Conservation (phyloP, 2,797 vertebrate species). For the Gobio occitaniae region DNA sequence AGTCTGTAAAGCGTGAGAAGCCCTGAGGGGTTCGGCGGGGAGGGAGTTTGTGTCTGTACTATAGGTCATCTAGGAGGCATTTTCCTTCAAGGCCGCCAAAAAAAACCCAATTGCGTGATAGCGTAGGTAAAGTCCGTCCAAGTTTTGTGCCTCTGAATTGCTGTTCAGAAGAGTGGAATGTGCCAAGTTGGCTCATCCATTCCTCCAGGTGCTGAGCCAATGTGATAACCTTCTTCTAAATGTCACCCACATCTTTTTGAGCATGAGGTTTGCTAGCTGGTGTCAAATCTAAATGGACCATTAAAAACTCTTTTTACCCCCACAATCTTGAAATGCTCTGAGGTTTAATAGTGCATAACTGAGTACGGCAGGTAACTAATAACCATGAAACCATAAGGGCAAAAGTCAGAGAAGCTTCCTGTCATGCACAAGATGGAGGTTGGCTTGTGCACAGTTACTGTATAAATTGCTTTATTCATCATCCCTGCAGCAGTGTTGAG, state of each 20-base stretch:
- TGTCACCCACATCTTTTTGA: conserved; percentile 59
- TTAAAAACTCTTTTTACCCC: conserved; percentile 45
- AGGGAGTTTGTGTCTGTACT: conserved; percentile 20
- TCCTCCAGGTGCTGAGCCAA: conserved; percentile 56
- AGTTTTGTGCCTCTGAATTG: conserved; percentile 43
- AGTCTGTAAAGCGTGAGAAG: conserved; percentile 35
- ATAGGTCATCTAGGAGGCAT: conserved; percentile 30
- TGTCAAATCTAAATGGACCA: conserved; percentile 52
- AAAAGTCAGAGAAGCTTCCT: conserved; percentile 19
- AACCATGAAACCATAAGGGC: conserved; percentile 24
- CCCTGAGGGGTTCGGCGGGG: conserved; percentile 3
- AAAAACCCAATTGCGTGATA: conserved; percentile 33
- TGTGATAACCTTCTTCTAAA: conserved; percentile 64
- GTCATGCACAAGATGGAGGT: conserved; percentile 11
- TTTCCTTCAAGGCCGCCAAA: conserved; percentile 27
- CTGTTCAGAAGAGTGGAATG: conserved; percentile 52
- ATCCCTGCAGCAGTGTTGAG: not conserved
- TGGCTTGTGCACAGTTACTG: not conserved
- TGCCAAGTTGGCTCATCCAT: conserved; percentile 41
- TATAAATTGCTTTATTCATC: not conserved
- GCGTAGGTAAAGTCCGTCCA: conserved; percentile 32
- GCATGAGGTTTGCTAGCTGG: conserved; percentile 43
- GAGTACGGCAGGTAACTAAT: conserved; percentile 39
- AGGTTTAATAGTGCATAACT: conserved; percentile 41
- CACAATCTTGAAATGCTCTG: conserved; percentile 22